Conservation (phyloP, 2,797 vertebrate genomes). For the Anabas testudineus region DNA sequence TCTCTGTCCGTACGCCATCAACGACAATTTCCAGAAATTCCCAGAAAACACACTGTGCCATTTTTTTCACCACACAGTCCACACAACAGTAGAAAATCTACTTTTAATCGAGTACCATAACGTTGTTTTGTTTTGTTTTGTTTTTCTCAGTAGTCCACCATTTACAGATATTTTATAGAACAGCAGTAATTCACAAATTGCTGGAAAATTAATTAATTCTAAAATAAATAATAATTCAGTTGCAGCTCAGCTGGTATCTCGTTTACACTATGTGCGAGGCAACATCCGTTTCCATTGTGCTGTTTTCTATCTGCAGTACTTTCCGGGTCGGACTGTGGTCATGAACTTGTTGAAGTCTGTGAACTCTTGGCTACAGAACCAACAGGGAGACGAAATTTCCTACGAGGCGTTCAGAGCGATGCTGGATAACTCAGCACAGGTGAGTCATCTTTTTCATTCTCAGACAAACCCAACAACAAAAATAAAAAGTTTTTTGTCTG, state of each 20-base stretch:
- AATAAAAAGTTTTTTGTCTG: not conserved
- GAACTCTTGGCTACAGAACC: constrained; percentile 77
- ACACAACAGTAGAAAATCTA: not conserved
- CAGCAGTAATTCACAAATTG: no score
- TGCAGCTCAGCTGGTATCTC: not conserved
- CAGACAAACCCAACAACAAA: no score
- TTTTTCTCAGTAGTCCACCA: not conserved
- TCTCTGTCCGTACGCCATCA: no score
- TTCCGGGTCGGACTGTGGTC: constrained; percentile 87
- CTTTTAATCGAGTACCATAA: no score
- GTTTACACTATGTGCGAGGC: not conserved
- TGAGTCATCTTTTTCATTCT: constrained; percentile 58
- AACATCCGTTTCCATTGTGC: constrained; percentile 5
- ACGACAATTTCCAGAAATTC: no score
- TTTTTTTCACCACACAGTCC: no score
- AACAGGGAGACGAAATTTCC: constrained; percentile 76
- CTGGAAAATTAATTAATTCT: no score
- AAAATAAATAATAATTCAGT: not conserved
- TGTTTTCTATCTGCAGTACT: constrained; percentile 82
- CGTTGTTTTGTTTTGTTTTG: not conserved
- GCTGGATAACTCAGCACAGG: constrained; percentile 85
- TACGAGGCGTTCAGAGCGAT: constrained; percentile 80
- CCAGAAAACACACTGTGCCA: no score
- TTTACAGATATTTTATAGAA: no score
- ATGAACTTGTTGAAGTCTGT: constrained; percentile 84